Conservation (phyloP, 2,113 vertebrate genomes). For the Oncorhynchus clarkii region DNA sequence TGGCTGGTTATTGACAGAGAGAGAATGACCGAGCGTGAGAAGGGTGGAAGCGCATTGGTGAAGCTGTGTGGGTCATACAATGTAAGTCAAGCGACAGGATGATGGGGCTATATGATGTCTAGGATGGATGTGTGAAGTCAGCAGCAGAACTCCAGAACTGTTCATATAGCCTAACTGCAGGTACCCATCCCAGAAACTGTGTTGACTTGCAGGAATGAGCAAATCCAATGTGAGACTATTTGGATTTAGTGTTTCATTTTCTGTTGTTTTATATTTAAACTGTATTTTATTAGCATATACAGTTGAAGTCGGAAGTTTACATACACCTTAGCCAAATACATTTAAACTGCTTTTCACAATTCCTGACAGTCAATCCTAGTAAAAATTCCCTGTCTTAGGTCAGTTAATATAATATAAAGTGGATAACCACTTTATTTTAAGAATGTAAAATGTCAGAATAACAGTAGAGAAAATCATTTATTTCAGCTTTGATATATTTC, state of each 20-base stretch:
- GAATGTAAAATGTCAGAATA: too few relatives aligned
- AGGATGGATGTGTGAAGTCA: neutral
- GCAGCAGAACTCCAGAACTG: neutral
- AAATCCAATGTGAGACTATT: neutral
- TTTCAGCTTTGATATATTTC: too few relatives aligned
- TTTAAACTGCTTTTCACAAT: too few relatives aligned
- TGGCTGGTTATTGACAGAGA: conserved; percentile 83
- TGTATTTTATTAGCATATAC: neutral
- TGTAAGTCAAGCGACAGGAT: conserved; percentile 60
- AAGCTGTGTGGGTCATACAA: conserved; percentile 38
- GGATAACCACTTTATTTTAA: too few relatives aligned
- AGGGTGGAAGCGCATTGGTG: conserved; percentile 52
- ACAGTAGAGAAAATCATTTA: too few relatives aligned
- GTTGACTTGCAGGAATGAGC: too few relatives aligned
- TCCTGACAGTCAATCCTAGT: too few relatives aligned
- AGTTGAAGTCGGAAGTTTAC: too few relatives aligned
- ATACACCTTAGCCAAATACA: too few relatives aligned
- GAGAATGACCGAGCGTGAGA: conserved; percentile 65
- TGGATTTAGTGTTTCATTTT: neutral
- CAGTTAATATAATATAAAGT: too few relatives aligned
- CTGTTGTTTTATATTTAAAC: neutral
- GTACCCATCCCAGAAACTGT: too few relatives aligned
- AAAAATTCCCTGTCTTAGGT: too few relatives aligned
- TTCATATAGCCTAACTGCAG: neutral
- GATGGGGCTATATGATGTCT: conserved; percentile 12